Conservation (phyloP, 2,113 vertebrate species). For the Gambusia affinis region DNA sequence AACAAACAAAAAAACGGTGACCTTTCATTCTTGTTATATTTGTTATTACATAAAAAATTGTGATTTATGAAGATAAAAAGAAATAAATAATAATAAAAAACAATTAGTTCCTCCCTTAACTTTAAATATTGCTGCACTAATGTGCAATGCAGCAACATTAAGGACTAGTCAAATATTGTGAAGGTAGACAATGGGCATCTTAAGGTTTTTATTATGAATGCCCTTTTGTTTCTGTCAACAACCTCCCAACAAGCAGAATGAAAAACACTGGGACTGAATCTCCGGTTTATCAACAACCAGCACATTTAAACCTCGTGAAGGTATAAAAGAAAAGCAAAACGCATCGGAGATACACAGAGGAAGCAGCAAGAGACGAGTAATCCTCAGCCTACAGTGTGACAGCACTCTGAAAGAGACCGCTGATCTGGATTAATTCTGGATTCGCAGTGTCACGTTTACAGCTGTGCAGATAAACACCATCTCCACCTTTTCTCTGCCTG, state of each 20-base stretch:
- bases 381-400: constrained; percentile 32
- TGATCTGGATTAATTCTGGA: constrained; percentile 32
- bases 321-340: neutral
- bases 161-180: neutral
- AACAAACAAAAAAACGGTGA: neutral
- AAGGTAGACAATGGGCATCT: neutral
- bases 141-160: neutral
- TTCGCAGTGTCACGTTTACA: constrained; percentile 3
- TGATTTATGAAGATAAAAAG: neutral
- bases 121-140: too few species aligned
- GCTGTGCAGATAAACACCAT: constrained; percentile 9
- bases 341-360: neutral
- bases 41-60: neutral
- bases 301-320: constrained; percentile 31
- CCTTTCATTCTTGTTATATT: neutral
- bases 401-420: constrained; percentile 15
- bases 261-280: constrained; percentile 1
- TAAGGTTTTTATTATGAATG: neutral
- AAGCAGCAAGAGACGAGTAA: constrained; percentile 38
- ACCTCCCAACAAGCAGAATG: neutral
- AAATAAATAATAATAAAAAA: neutral
- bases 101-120: too few species aligned
- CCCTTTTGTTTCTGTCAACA: neutral
- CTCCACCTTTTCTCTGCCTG: neutral
- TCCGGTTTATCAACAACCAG: constrained; percentile 45